Evolutionary conservation across 2,113 vertebrate genomes (phyloP).

Genomic region (Crotalus viridis): DNA sequence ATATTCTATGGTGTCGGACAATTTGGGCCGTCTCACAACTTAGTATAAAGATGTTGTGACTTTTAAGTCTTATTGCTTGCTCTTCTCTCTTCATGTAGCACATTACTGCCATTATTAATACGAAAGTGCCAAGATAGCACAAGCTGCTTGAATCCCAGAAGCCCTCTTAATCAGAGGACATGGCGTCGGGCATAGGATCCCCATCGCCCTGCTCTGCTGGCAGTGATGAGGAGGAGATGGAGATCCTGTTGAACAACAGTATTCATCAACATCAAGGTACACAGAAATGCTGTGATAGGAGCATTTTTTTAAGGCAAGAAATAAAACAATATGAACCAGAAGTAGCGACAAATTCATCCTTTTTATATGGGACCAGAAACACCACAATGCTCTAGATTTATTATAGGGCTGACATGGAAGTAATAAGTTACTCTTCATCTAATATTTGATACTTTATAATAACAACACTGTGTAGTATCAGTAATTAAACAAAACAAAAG

Average conservation of each 20-base stretch:
- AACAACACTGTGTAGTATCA: not conserved
- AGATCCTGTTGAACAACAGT: slow-evolving; percentile 73
- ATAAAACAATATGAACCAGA: not conserved
- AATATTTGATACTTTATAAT: not conserved
- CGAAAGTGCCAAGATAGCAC: slow-evolving; percentile 27
- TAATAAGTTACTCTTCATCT: not conserved
- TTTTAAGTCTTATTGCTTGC: not conserved
- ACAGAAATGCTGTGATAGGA: not conserved
- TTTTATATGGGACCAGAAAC: not conserved
- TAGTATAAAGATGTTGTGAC: slow-evolving; percentile 23
- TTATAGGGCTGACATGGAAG: not conserved
- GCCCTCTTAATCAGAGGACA: slow-evolving; percentile 55
- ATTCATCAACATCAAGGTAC: slow-evolving; percentile 72
- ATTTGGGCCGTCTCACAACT: slow-evolving; percentile 17
- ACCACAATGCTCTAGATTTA: not conserved
- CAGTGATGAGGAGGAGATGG: slow-evolving; percentile 78
- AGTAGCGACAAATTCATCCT: not conserved
- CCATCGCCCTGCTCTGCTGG: slow-evolving; percentile 75
- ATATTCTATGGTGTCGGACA: slow-evolving; percentile 23
- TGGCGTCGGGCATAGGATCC: slow-evolving; percentile 77
- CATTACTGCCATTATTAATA: slow-evolving; percentile 33
- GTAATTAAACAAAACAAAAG: not conserved
- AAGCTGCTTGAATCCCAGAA: slow-evolving; percentile 32
- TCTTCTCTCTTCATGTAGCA: slow-evolving; percentile 1
- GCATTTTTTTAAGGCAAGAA: not conserved